A percentile compares a stretch with the other conserved stretches of the same genome.
Conservation (phyloP, 1,140 invertebrate species). For the Anoplolepis gracilipes region DNA sequence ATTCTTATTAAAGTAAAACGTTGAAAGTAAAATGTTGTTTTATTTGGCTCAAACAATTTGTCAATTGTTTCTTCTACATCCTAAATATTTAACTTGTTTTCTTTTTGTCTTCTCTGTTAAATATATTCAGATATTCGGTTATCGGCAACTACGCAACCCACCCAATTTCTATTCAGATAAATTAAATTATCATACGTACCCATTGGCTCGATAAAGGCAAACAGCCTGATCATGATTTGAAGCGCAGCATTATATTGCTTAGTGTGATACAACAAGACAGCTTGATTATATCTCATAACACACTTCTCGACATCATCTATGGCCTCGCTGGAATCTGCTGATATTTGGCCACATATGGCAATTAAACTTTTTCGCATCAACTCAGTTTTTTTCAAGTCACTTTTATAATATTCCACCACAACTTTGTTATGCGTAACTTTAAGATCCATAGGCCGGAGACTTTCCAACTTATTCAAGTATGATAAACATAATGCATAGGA, state of each 20-base stretch:
- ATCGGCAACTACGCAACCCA: not conserved
- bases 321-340: constrained; percentile 85
- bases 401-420: constrained; percentile 90
- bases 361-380: constrained; percentile 90
- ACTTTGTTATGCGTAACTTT: constrained; percentile 92
- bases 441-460: constrained; percentile 87
- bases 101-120: not conserved
- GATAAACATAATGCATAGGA: constrained; percentile 87
- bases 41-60: not conserved
- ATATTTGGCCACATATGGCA: constrained; percentile 88
- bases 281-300: constrained; percentile 92
- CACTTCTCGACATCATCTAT: constrained; percentile 91
- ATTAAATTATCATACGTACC: constrained; percentile 83
- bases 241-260: constrained; percentile 92
- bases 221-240: constrained; percentile 90
- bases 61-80: not conserved
- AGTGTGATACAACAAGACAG: constrained; percentile 92
- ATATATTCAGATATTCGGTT: not conserved
- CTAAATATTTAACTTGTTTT: not conserved
- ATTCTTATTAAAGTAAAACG: no score
- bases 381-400: constrained; percentile 90
- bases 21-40: no score
- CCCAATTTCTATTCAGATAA: not conserved
- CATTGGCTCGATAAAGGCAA: constrained; percentile 91
- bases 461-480: constrained; percentile 87